phyloP scores from a whole-genome alignment of 2,113 vertebrate genomes.

The Ramphastos sulfuratus region DNA sequence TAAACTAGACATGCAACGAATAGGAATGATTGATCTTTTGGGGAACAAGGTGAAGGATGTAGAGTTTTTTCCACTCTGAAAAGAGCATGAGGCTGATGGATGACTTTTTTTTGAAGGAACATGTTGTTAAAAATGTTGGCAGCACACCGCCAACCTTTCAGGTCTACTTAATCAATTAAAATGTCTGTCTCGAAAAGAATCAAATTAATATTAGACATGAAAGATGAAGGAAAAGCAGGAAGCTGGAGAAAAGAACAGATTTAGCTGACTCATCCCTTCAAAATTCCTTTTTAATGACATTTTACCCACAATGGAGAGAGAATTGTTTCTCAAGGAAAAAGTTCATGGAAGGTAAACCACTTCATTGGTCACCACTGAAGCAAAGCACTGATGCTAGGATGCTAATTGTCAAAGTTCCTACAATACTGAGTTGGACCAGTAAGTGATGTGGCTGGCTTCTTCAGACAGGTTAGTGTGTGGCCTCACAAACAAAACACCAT shows the following conservation, averaged over 20 bases:
- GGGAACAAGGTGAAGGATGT: background rate
- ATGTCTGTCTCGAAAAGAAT: background rate
- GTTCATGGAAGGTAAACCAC: constrained; percentile 2
- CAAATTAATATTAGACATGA: constrained; percentile 1
- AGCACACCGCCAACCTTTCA: background rate
- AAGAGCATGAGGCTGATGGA: background rate
- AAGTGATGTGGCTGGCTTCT: background rate
- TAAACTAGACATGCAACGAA: background rate
- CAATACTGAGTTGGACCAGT: background rate
- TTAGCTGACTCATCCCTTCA: constrained; percentile 3
- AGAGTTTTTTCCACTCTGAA: background rate
- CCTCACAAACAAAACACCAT: background rate
- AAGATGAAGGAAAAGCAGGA: constrained; percentile 18
- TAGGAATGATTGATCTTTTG: background rate
- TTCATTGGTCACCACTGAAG: background rate
- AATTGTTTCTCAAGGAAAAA: background rate
- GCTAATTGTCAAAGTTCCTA: background rate
- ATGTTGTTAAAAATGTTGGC: background rate
- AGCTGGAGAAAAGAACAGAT: background rate
- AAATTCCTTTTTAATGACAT: constrained; percentile 1
- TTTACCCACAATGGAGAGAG: background rate
- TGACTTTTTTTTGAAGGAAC: background rate
- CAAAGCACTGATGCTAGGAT: background rate
- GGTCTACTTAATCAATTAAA: constrained; percentile 24
- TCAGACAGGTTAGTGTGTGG: background rate